Conservation (phyloP, 2,888 invertebrate species). For the Pheosia tremula region DNA sequence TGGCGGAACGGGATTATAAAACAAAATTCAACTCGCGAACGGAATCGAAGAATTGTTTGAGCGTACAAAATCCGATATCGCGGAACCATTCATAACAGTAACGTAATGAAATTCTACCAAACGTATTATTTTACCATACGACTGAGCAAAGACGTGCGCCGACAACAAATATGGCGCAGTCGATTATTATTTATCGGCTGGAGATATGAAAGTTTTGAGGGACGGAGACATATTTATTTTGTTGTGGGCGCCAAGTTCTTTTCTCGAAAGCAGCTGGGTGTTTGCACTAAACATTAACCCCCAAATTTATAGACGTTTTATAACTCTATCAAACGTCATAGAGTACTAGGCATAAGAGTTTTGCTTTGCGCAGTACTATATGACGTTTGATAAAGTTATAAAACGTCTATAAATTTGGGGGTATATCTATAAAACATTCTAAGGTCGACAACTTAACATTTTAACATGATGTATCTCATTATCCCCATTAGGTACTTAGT, state of each 20-base stretch:
- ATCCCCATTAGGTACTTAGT: too few relatives aligned
- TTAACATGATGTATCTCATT: too few relatives aligned
- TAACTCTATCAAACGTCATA: too few relatives aligned
- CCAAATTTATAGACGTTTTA: too few relatives aligned
- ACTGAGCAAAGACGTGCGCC: conserved; percentile 20
- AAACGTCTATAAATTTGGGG: too few relatives aligned
- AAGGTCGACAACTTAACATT: too few relatives aligned
- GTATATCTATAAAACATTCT: too few relatives aligned
- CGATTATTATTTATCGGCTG: conserved; percentile 11
- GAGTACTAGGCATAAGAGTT: too few relatives aligned
- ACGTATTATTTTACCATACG: conserved; percentile 31
- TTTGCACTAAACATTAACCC: too few relatives aligned
- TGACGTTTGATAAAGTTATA: too few relatives aligned
- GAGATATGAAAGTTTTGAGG: conserved; percentile 11
- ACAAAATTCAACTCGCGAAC: not conserved
- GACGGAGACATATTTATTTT: conserved; percentile 6
- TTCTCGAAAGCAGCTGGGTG: not conserved
- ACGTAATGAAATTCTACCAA: conserved; percentile 21
- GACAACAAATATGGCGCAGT: conserved; percentile 13
- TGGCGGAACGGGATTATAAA: too few relatives aligned
- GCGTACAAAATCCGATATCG: conserved; percentile 30
- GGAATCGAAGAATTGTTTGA: conserved; percentile 20
- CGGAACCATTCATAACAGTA: conserved; percentile 18
- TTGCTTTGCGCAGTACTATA: too few relatives aligned
- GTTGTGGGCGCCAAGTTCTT: not conserved